phyloP scores from a whole-genome alignment of 2,797 vertebrate genomes.

The Diglossa cyanea region DNA sequence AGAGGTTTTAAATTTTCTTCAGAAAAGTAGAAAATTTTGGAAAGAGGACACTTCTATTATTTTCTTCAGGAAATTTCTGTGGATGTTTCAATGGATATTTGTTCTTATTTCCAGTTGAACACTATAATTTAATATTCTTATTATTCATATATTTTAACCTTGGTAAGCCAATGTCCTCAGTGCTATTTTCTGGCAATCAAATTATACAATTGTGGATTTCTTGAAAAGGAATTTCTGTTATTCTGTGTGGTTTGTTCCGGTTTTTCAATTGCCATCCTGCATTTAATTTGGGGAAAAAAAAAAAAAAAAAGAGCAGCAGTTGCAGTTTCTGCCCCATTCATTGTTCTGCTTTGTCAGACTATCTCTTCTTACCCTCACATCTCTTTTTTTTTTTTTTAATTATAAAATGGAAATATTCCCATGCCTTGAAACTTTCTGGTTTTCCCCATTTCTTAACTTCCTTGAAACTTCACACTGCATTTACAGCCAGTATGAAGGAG shows the following conservation, averaged over 20 bases:
- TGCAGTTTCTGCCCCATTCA: neutral
- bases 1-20: neutral
- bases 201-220: conserved; percentile 50
- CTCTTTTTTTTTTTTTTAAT: neutral
- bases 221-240: conserved; percentile 13
- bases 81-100: neutral
- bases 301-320: neutral
- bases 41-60: neutral
- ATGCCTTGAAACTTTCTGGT: neutral
- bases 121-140: conserved; percentile 48
- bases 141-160: conserved; percentile 40
- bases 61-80: conserved; percentile 19
- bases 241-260: conserved; percentile 16
- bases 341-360: neutral
- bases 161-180: conserved; percentile 10
- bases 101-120: neutral
- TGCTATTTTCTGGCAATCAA: conserved; percentile 51
- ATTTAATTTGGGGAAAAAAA: neutral
- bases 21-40: conserved; percentile 10
- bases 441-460: neutral
- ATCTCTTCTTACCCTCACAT: neutral
- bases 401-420: fast-evolving
- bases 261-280: neutral
- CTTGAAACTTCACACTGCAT: neutral
- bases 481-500: neutral